Evolutionary conservation across 1,140 invertebrate species (phyloP), one percentile per base, ranked within the genome.

Genomic region (Brachionus asplanchnoidis): DNA sequence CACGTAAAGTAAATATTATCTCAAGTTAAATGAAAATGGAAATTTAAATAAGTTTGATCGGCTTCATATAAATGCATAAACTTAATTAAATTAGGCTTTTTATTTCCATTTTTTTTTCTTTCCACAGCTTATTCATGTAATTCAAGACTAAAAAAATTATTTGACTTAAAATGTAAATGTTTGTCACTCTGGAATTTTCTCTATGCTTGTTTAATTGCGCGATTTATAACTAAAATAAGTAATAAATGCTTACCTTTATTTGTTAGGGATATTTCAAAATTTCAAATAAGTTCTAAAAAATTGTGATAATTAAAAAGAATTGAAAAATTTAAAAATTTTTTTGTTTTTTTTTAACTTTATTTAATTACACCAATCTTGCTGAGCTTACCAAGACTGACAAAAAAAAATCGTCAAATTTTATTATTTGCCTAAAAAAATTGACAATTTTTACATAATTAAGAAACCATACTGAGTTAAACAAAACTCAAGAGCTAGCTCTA

Each of bases 1-100:
- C 32, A 40, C 32, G 66, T 68, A 68, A 73, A 73, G 36, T 42
- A 73, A 73, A 73, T 73, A 73, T 73, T 73, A 73, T 73, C 68
- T 42, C 9, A 42, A 73, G 68, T 42, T 42, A 73, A 40, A 73
- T 26, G 53, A 60, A 60, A 60, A 60, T 60, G 17, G 17, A 60
- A 60, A 26, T 20, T 60, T 7, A 1, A 60, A 60, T 60, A 9
- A 20, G 53, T 23, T 60, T 60, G 53, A 60, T 60, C 53, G 53
- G 53, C 53, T 60, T 60, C 53, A 20, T 60, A 36, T 36, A 60
- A 60, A 60, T 60, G n/a, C 53, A 60, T 60, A 60, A 26, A 60
- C 53, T 60, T 60, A 60, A 60, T 60, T 60, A 60, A 60, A 60
- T 60, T 60, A 60, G 53, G 53, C 53, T 60, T 60, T 60, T 60